Evolutionary conservation across 2,797 vertebrate genomes (phyloP), one percentile per base, ranked within the genome.

Genomic region (Pseudochromis fuscus): DNA sequence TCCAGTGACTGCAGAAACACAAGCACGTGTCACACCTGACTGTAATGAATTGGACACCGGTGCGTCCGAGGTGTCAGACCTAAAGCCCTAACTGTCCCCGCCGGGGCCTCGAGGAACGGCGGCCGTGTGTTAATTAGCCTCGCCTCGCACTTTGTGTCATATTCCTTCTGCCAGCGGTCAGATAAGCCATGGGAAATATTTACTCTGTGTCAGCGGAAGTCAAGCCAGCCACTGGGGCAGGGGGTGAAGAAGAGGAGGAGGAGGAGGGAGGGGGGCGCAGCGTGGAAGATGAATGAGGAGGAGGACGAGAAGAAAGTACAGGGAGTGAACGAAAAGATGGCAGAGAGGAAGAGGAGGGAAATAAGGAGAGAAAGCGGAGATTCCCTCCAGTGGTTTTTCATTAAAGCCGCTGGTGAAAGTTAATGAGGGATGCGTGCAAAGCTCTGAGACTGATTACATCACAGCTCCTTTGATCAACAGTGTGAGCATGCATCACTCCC

Each of bases 131-230:
- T 91, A 91, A 91, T 92, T 90, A 90, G 81, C 52, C 2, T 59
- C 69, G 61, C 68, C 37, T 64, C 51, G 15, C 49, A 68, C 78
- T 83, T 80, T 76, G 82, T 88, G 86, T 86, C 80, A 77, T 49
- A 74, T 86, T 77, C 30, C 33, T 66, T 62, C 57, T 72, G 68
- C 77, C 75, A 69, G 79, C 57, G 87, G 90, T 91, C 91, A 92
- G 84, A 91, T 87, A 92, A 92, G 90, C 88, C 91, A 92, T 92
- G 91, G 91, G 92, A 91, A 93, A 92, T 91, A 88, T 92, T 92
- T 92, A 88, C 87, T 87, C 57, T 74, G 81, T 82, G 77, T 81
- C 64, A 86, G 68, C 64, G 88, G 90, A 92, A 92, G 90, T 87
- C 83, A 68, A 85, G 73, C 56, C 64, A 80, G 86, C 69, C 83